Base-by-base conservation (phyloP, 2,888 invertebrate genomes). In the Artemia sinica region DNA sequence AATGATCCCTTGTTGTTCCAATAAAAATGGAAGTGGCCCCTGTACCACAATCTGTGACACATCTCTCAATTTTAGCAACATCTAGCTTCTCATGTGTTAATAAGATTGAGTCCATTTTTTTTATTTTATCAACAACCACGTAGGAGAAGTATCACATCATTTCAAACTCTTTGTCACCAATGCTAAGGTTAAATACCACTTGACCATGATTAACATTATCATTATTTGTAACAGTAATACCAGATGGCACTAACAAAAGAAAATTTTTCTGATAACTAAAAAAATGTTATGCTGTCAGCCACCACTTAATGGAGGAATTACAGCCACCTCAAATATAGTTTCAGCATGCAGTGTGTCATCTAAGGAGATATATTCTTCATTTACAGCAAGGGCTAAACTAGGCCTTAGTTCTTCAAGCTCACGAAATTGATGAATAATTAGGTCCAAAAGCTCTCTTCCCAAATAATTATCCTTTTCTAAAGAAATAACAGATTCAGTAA, bases 271-370 rank as follows among this genome's bases (percentile, higher is more conserved):
- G 28, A 28, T 28, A 28, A 2, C 28, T 28, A 65, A 28, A 28
- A 28, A 28, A 28, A 28, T 28, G 28, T 28, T 28, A 28, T 28
- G 28, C 28, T 50, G 69, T 80, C 83, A 88, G 74, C 95, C 95
- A 74, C 94, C 94, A 79, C 94, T 94, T 68, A 96, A 81, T 0
- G 95, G 95, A 68, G 95, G 95, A 75, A 96, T 94, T 13, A 95
- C 83, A 71, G 94, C 95, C 72, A 95, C 82, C 77, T 86, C 88
- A 81, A 94, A 93, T 72, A 83, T 84, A 49, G 84, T 80, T 58
- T 81, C 81, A 8, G 91, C 78, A 41, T 79, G 76, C 58, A 89
- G 77, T 63, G 79, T 77, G 52, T 79, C 77, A 51, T 81, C 79
- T 2, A 82, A 79, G 14, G 82, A 79, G 72, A 86, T 82, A 73